Evolutionary conservation across 2,888 invertebrate genomes (phyloP), one percentile per base, ranked within the genome.

Genomic region (Cheilosia urbana): DNA sequence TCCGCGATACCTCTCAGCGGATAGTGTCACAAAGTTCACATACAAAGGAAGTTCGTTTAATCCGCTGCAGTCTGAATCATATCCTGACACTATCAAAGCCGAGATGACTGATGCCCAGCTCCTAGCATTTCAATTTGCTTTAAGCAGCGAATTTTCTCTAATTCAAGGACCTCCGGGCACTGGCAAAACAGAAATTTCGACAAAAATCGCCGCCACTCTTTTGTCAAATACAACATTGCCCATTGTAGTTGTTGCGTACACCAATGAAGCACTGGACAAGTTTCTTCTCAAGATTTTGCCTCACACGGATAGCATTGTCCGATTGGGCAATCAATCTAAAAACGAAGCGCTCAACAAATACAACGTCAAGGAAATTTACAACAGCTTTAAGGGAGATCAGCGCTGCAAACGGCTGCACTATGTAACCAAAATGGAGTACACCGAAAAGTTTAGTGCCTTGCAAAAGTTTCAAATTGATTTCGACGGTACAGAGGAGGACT

Each of bases 101-200:
- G 62, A 92, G 42, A 91, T 97, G 2, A 96, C 97, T 90, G 90
- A 92, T 6, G 94, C 95, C 0, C 97, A 97, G 91, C 91, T 93
- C 80, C 90, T 91, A 45, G 97, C 97, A 0, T 95, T 94, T 88
- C 93, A 94, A 88, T 93, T 94, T 40, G 96, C 96, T 0, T 89
- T 97, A 2, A 95, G 94, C 0, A 93, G 94, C 89, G 95, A 97
- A 91, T 95, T 97, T 87, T 94, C 94, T 0, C 93, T 97, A 0
- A 96, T 97, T 82, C 97, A 97, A 93, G 97, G 97, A 0, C 97
- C 97, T 0, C 97, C 97, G 0, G 97, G 97, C 2, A 97, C 97
- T 0, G 97, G 97, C 0, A 97, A 97, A 93, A 97, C 97, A 0
- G 96, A 94, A 90, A 91, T 97, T 81, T 97, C 97, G 0, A 92